Conservation (phyloP, 2,797 vertebrate species). For the Onychomys arenicola region DNA sequence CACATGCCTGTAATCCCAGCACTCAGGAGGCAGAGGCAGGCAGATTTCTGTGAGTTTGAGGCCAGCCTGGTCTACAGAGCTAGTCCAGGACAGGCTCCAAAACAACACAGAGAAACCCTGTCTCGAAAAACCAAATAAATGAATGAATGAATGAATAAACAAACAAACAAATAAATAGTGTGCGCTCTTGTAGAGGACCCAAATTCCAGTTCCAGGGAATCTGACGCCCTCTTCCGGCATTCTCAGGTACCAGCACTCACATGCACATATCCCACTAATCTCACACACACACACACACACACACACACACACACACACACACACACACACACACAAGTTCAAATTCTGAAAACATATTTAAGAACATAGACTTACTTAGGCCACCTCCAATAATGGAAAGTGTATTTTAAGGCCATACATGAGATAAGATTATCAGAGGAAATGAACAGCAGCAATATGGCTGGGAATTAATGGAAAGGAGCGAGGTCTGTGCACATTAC, state of each 20-base stretch:
- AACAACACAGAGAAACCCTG: too few relatives aligned
- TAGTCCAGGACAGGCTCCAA: too few relatives aligned
- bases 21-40: too few relatives aligned
- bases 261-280: too few relatives aligned
- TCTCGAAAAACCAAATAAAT: too few relatives aligned
- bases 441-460: slow-evolving; percentile 29
- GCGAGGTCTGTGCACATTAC: background rate
- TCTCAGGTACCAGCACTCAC: background rate
- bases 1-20: too few relatives aligned
- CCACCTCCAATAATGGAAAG: slow-evolving; percentile 19
- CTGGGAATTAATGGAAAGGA: background rate
- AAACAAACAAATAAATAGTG: too few relatives aligned
- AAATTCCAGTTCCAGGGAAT: background rate
- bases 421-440: slow-evolving; percentile 20
- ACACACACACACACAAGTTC: background rate
- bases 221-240: background rate
- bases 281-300: background rate
- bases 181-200: background rate
- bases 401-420: slow-evolving; percentile 9
- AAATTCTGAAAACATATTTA: background rate
- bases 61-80: too few relatives aligned
- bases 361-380: slow-evolving; percentile 9
- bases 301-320: too few relatives aligned
- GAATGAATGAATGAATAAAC: too few relatives aligned
- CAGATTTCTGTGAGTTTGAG: too few relatives aligned